Conservation (phyloP, 2,797 vertebrate species). For the Mormyrus hasselquistii region DNA sequence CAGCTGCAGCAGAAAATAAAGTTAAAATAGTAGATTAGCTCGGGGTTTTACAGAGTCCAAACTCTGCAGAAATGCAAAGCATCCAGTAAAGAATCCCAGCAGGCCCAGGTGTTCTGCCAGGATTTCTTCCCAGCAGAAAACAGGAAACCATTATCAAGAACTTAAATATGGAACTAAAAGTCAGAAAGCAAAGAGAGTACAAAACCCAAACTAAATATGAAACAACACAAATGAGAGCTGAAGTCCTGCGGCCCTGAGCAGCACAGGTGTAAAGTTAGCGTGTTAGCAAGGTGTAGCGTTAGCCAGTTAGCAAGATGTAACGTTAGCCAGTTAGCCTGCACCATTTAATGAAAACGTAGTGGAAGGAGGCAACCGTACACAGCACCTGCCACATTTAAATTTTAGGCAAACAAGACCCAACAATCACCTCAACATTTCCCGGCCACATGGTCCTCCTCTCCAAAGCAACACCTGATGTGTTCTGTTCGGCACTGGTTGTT, state of each 20-base stretch:
- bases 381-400: constrained; percentile 30
- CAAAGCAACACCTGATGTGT: background rate
- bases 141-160: background rate
- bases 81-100: background rate
- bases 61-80: background rate
- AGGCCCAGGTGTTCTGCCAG: background rate
- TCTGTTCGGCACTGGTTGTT: background rate
- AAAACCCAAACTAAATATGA: background rate
- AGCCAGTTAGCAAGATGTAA: background rate
- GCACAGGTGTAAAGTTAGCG: background rate
- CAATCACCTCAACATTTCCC: background rate
- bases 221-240: background rate
- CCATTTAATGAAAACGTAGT: background rate
- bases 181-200: background rate
- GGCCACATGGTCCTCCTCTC: background rate
- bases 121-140: background rate
- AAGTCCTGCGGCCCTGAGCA: background rate
- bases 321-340: background rate
- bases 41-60: background rate
- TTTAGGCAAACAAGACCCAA: constrained; percentile 1
- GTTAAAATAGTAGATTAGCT: background rate
- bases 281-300: too few species aligned
- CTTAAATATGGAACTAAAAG: background rate
- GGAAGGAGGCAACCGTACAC: constrained; percentile 16
- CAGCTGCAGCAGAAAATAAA: constrained; percentile 2